Evolutionary conservation across 2,888 invertebrate species (phyloP).

Genomic region (Melitaea athalia): DNA sequence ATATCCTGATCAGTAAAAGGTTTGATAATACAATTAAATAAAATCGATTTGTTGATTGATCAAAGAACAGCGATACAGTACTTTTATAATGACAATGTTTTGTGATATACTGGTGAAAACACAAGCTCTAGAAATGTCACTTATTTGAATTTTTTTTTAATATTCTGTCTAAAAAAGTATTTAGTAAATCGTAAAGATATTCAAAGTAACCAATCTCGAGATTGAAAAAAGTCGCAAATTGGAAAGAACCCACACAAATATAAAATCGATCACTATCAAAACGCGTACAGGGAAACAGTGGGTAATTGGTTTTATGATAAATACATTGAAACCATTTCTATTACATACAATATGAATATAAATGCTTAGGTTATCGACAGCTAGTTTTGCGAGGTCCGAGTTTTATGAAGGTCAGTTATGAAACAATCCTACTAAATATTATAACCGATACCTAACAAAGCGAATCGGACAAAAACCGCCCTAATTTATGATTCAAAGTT

Average conservation of each 20-base stretch:
- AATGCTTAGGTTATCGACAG: constrained; percentile 44
- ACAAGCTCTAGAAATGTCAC: too few relatives aligned
- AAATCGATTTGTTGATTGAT: too few relatives aligned
- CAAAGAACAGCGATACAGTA: too few relatives aligned
- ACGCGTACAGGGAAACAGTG: constrained; percentile 17
- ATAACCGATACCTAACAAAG: constrained; percentile 53
- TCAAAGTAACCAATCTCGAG: too few relatives aligned
- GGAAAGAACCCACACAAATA: constrained; percentile 14
- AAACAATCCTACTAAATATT: constrained; percentile 71
- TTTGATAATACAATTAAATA: too few relatives aligned
- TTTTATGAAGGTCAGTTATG: constrained; percentile 57
- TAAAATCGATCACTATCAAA: background rate
- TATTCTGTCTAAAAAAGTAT: too few relatives aligned
- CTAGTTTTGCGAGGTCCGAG: constrained; percentile 39
- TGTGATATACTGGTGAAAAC: too few relatives aligned
- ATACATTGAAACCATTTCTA: constrained; percentile 30
- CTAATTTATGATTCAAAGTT: constrained; percentile 56
- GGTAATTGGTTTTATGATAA: constrained; percentile 36
- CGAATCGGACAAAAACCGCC: constrained; percentile 63
- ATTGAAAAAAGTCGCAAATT: constrained; percentile 7
- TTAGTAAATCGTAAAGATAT: too few relatives aligned
- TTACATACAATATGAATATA: constrained; percentile 35
- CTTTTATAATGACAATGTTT: too few relatives aligned
- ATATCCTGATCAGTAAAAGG: too few relatives aligned
- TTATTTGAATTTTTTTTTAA: too few relatives aligned